These are phyloP conservation scores for Hofmannophila pseudospretella DNA, from an alignment of 2,888 invertebrate genomes.

Conservation along the genomic window DNA sequence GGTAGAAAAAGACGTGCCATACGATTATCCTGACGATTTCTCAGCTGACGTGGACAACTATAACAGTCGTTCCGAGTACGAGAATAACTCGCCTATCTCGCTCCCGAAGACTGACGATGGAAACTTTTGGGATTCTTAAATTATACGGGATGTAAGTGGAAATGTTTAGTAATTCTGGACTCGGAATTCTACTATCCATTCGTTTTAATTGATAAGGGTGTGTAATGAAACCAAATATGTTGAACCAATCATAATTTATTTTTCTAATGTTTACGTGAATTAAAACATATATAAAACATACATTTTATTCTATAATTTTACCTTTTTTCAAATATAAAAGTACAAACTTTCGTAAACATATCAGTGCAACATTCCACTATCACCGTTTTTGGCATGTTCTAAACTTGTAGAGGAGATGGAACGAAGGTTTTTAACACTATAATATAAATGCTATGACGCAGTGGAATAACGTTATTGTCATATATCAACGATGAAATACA, in stretches of 20 bases:
- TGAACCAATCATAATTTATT: slow-evolving; percentile 63
- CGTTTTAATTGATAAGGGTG: neutral
- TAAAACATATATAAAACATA: slow-evolving; percentile 60
- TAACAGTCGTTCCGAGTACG: slow-evolving; percentile 39
- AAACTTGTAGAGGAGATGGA: slow-evolving; percentile 14
- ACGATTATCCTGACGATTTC: slow-evolving; percentile 45
- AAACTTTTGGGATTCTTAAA: slow-evolving; percentile 55
- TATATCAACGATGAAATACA: slow-evolving; percentile 14
- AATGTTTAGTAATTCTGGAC: neutral
- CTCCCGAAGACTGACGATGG: slow-evolving; percentile 49
- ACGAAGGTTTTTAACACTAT: slow-evolving; percentile 10
- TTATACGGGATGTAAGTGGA: too few species aligned
- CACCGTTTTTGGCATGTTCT: slow-evolving; percentile 27
- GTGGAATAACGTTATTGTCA: slow-evolving; percentile 43
- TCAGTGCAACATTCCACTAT: slow-evolving; percentile 32
- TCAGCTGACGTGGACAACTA: slow-evolving; percentile 54
- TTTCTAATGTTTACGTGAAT: slow-evolving; percentile 48
- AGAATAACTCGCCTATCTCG: slow-evolving; percentile 43
- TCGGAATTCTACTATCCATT: neutral
- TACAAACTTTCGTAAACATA: slow-evolving; percentile 58
- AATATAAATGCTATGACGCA: slow-evolving; percentile 53
- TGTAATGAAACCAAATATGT: slow-evolving; percentile 30
- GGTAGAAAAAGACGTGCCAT: slow-evolving; percentile 20
- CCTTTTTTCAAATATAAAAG: slow-evolving; percentile 60
- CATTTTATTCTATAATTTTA: slow-evolving; percentile 38